phyloP scores from a whole-genome alignment of 2,888 invertebrate species.

The Pristionchus mayeri region DNA sequence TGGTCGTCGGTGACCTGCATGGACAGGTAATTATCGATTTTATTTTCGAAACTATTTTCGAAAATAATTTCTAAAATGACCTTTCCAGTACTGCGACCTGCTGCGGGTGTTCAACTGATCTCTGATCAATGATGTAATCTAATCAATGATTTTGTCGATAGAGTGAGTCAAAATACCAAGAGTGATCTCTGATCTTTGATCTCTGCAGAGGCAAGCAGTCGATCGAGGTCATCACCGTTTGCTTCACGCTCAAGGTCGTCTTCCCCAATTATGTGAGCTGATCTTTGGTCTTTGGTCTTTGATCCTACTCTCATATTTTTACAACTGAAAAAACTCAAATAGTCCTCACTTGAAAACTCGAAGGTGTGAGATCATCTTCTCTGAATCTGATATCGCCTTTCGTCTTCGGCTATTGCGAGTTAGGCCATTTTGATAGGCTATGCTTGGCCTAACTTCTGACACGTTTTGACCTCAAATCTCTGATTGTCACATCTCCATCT shows the following conservation, averaged over 20 bases:
- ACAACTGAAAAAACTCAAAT: not conserved
- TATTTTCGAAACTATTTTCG: no score
- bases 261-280: not conserved
- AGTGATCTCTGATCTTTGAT: not conserved
- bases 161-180: not conserved
- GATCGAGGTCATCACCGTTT: constrained; percentile 20
- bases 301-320: no score
- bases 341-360: no score
- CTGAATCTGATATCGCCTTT: no score
- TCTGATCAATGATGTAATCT: no score
- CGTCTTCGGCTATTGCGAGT: not conserved
- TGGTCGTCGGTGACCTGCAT: constrained; percentile 24
- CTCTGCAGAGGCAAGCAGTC: constrained; percentile 25
- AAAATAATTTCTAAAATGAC: not conserved
- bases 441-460: not conserved
- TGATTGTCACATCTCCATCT: not conserved
- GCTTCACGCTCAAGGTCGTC: constrained; percentile 31
- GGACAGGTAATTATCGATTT: constrained; percentile 46
- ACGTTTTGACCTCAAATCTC: not conserved
- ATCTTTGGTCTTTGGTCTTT: not conserved
- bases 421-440: not conserved
- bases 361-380: no score
- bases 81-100: constrained; percentile 27
- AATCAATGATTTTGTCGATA: not conserved
- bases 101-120: constrained; percentile 11